phyloP scores from a whole-genome alignment of 1,140 invertebrate species.

The Pachypsylla venusta region DNA sequence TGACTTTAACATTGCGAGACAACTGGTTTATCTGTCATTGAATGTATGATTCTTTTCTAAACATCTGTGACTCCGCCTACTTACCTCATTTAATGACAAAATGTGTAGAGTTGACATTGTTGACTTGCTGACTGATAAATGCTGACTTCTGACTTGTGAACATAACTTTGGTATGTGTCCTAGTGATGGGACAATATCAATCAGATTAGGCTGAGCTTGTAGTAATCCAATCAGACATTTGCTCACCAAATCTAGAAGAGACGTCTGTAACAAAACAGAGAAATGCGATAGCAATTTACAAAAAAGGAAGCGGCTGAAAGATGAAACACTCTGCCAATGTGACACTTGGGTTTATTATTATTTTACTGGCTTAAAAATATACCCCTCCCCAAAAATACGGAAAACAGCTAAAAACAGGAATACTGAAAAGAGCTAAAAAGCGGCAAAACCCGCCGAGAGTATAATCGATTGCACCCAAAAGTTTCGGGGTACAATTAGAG shows the following conservation, averaged over 20 bases:
- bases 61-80: constrained; percentile 15
- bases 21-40: not conserved
- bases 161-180: constrained; percentile 87
- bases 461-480: no score
- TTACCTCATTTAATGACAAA: constrained; percentile 65
- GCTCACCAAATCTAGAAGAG: constrained; percentile 68
- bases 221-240: constrained; percentile 69
- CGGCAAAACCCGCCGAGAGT: not conserved
- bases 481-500: no score
- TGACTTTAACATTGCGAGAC: not conserved
- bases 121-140: constrained; percentile 50
- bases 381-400: not conserved
- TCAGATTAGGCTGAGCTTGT: constrained; percentile 66
- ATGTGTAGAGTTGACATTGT: constrained; percentile 76
- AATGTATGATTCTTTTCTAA: not conserved
- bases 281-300: constrained; percentile 1
- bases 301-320: constrained; percentile 10
- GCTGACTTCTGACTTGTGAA: constrained; percentile 47
- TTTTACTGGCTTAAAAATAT: not conserved
- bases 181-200: constrained; percentile 80
- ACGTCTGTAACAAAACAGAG: constrained; percentile 39
- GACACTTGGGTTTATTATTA: not conserved
- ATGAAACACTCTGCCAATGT: no score
- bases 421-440: not conserved
- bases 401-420: not conserved